These are phyloP conservation scores for Syrista parreyssii DNA, from an alignment of 2,888 invertebrate genomes.

Conservation along the genomic window DNA sequence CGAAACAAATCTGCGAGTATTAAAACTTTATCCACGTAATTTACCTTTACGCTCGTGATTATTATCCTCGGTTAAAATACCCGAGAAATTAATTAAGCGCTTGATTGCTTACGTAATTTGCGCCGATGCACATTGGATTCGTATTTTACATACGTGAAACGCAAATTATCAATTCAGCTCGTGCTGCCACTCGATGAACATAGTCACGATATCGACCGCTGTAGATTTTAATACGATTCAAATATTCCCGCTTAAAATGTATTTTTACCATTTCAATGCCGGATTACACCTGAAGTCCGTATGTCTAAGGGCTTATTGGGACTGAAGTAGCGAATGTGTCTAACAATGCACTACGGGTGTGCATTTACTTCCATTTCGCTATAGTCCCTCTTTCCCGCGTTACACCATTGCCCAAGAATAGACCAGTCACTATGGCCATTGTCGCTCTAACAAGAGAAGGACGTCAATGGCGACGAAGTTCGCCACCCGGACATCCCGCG, in stretches of 20 bases:
- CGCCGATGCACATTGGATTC: background rate
- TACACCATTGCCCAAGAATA: slow-evolving; percentile 46
- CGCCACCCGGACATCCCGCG: slow-evolving; percentile 22
- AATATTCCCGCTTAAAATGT: background rate
- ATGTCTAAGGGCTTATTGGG: background rate
- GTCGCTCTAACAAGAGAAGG: slow-evolving; percentile 39
- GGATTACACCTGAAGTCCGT: background rate
- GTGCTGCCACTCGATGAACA: no score
- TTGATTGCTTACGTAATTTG: background rate
- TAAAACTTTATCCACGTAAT: background rate
- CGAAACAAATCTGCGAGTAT: background rate
- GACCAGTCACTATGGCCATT: slow-evolving; percentile 51
- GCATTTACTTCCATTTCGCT: slow-evolving; percentile 36
- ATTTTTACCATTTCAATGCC: background rate
- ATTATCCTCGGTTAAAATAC: background rate
- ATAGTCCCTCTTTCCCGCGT: slow-evolving; percentile 35
- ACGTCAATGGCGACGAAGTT: slow-evolving; percentile 22
- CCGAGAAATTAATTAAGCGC: background rate
- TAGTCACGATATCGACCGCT: no score
- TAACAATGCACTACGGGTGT: slow-evolving; percentile 53
- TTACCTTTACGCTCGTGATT: background rate
- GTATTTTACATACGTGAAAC: no score
- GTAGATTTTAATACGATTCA: background rate
- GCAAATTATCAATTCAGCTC: no score
- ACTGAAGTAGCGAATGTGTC: slow-evolving; percentile 30